phyloP scores from a whole-genome alignment of 2,797 vertebrate genomes.

The Spea hammondii region DNA sequence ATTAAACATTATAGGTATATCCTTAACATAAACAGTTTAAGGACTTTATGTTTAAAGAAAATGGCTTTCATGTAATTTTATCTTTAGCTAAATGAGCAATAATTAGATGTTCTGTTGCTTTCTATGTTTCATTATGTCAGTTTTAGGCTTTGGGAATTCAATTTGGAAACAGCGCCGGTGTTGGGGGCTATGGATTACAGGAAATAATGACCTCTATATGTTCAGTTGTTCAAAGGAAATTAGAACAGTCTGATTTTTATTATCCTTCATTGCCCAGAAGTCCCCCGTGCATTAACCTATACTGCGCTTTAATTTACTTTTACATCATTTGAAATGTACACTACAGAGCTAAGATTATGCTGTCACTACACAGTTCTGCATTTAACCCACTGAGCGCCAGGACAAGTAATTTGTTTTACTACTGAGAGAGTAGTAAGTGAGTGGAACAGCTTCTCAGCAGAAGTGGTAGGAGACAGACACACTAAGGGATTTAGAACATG shows the following conservation, averaged over 20 bases:
- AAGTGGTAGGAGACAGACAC: too few relatives aligned
- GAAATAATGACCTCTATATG: conserved; percentile 77
- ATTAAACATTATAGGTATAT: too few relatives aligned
- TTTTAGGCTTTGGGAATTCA: conserved; percentile 63
- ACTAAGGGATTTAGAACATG: too few relatives aligned
- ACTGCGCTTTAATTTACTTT: conserved; percentile 66
- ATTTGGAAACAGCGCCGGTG: conserved; percentile 57
- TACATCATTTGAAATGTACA: conserved; percentile 72
- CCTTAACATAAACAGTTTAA: conserved; percentile 3
- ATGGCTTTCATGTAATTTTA: conserved; percentile 30
- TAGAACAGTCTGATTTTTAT: conserved; percentile 74
- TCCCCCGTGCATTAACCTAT: conserved; percentile 67
- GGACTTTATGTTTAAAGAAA: background rate
- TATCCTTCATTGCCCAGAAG: conserved; percentile 68
- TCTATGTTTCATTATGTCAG: conserved; percentile 64
- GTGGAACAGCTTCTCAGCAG: too few relatives aligned
- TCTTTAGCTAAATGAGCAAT: conserved; percentile 23
- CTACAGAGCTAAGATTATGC: conserved; percentile 62
- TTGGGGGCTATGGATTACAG: conserved; percentile 66
- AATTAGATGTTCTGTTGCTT: conserved; percentile 64
- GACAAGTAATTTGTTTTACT: background rate
- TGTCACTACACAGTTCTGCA: conserved; percentile 57
- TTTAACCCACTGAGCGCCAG: conserved; percentile 22
- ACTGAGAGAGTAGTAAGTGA: too few relatives aligned
- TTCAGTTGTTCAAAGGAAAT: conserved; percentile 78